These are phyloP conservation scores for Ganaspis sp. DNA, from an alignment of 1,140 invertebrate genomes.

Conservation along the genomic window DNA sequence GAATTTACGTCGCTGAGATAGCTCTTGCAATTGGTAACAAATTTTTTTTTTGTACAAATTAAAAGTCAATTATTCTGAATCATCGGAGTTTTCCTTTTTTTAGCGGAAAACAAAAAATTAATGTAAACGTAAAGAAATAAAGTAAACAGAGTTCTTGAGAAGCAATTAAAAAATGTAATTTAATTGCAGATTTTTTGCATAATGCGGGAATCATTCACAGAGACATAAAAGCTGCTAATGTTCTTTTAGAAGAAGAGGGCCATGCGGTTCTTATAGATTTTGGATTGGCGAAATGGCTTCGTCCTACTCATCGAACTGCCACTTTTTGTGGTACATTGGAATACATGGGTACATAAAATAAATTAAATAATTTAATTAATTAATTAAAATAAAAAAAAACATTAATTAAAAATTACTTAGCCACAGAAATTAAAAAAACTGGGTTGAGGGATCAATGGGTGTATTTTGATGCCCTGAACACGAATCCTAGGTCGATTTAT, in stretches of 20 bases:
- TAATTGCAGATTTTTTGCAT: conserved; percentile 90
- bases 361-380: not conserved
- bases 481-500: no score
- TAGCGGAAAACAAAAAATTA: no score
- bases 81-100: no score
- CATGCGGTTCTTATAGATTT: conserved; percentile 93
- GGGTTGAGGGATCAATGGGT: no score
- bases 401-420: not conserved
- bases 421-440: no score
- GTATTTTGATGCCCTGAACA: no score
- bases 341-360: conserved; percentile 89
- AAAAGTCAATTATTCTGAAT: no score
- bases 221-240: conserved; percentile 94
- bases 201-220: conserved; percentile 93
- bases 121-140: no score
- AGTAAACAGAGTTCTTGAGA: conserved; percentile 29
- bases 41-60: not conserved
- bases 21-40: conserved; percentile 85
- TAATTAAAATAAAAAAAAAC: not conserved
- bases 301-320: conserved; percentile 83
- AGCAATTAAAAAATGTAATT: conserved; percentile 36
- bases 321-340: conserved; percentile 94
- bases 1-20: conserved; percentile 90
- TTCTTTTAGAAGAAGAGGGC: conserved; percentile 87
- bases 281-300: conserved; percentile 94